These are phyloP conservation scores for Netelia inedita DNA, from an alignment of 2,888 invertebrate species.

Conservation along the genomic window DNA sequence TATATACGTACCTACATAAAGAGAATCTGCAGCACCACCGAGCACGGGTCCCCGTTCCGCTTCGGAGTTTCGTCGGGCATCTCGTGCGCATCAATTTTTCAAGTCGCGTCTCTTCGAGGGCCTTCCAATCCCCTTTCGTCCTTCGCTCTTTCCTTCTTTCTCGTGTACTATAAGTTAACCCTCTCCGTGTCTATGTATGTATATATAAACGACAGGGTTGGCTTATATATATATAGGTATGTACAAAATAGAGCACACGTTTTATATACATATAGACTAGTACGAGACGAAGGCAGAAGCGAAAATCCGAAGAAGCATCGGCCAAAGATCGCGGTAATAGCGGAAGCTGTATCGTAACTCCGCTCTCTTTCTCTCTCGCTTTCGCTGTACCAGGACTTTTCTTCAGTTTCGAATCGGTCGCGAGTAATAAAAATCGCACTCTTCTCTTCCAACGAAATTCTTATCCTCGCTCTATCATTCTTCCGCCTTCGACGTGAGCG, in stretches of 20 bases:
- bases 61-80: slow-evolving; percentile 37
- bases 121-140: slow-evolving; percentile 40
- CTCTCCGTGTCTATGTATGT: background rate
- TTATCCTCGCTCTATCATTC: slow-evolving; percentile 32
- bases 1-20: slow-evolving; percentile 22
- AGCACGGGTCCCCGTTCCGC: slow-evolving; percentile 45
- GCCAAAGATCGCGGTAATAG: slow-evolving; percentile 47
- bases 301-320: slow-evolving; percentile 43
- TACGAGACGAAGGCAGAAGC: slow-evolving; percentile 9
- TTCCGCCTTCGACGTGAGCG: background rate
- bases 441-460: slow-evolving; percentile 36
- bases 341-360: slow-evolving; percentile 15
- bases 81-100: slow-evolving; percentile 63
- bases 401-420: slow-evolving; percentile 49
- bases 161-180: background rate
- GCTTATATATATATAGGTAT: background rate
- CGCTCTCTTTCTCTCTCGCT: slow-evolving; percentile 19
- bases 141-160: background rate
- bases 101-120: slow-evolving; percentile 60
- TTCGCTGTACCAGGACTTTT: slow-evolving; percentile 38
- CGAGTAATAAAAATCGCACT: slow-evolving; percentile 55
- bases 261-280: slow-evolving; percentile 11
- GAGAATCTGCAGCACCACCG: slow-evolving; percentile 35
- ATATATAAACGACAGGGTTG: slow-evolving; percentile 1
- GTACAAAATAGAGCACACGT: background rate